Evolutionary conservation across 1,140 invertebrate species (phyloP), one percentile per base, ranked within the genome.

Genomic region (Lepidurus packardi): DNA sequence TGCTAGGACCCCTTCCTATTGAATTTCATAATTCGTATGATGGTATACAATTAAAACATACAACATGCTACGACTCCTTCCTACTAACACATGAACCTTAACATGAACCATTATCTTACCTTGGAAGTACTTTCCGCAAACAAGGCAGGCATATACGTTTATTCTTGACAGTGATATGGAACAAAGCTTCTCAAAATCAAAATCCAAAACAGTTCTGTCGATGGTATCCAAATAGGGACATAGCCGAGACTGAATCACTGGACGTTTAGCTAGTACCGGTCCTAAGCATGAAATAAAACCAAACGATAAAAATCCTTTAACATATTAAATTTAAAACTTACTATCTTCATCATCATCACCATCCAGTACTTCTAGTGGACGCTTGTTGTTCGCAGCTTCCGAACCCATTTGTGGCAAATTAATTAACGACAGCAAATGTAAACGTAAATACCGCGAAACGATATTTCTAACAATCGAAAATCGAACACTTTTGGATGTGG

Each of bases 111-210:
- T 76, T 25, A 45, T 73, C 80, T 82, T 83, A 89, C 91, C 91
- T 89, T 93, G 98, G 84, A 99, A 99, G 85, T 99, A 99, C 87
- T 99, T 99, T 25, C 98, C 98, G 86, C 98, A 99, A 2, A 99
- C 96, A 44, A 99, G 88, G 85, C 98, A 99, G n/a, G 97, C 98
- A 86, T 99, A 99, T 34, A 99, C 97, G 89, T 99, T 99, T 77
- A 99, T 97, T 83, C 98, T 92, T 0, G 97, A 98, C 73, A 99
- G 85, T 4, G 97, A 98, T 25, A 99, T 92, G 1, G 97, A 99
- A 85, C 98, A 99, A 5, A 99, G 86, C 85, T 99, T 99, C 85
- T 99, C 98, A 89, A 99, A 99, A 88, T 99, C 98, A 89, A 99
- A 99, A 87, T 99, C 98, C 75, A 99, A 86, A 81, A 98, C 91